A percentile compares a stretch with the other conserved stretches of the same genome.
phyloP scores from a whole-genome alignment of 2,113 vertebrate genomes.

The Corythoichthys haematopterus region DNA sequence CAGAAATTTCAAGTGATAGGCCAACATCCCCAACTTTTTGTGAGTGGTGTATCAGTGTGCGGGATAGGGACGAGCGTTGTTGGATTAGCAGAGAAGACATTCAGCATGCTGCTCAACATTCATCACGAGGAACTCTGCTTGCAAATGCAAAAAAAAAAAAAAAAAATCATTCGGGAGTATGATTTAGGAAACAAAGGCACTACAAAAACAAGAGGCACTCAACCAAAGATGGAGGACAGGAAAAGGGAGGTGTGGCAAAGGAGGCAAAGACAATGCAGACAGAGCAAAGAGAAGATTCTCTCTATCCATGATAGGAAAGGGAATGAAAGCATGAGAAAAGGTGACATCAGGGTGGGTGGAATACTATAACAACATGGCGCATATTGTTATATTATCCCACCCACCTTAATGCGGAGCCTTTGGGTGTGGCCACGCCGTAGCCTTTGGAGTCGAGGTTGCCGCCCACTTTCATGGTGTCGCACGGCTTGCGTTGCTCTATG shows the following conservation, averaged over 20 bases:
- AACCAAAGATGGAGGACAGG: slow-evolving; percentile 43
- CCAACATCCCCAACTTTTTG: not conserved
- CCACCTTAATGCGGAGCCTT: slow-evolving; percentile 99
- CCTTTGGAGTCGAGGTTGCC: slow-evolving; percentile 99
- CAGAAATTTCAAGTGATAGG: not conserved
- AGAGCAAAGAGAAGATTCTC: slow-evolving; percentile 39
- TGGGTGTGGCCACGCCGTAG: slow-evolving; percentile 98
- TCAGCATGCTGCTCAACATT: slow-evolving; percentile 91
- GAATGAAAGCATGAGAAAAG: slow-evolving; percentile 77
- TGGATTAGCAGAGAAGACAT: slow-evolving; percentile 81
- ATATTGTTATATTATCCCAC: slow-evolving; percentile 99
- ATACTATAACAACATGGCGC: slow-evolving; percentile 95
- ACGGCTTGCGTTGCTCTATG: slow-evolving; percentile 99
- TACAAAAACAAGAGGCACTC: slow-evolving; percentile 40
- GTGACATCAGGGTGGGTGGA: slow-evolving; percentile 99
- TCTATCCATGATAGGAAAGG: slow-evolving; percentile 39
- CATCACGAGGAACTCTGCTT: slow-evolving; percentile 81
- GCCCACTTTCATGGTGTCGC: slow-evolving; percentile 99
- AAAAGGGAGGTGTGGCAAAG: not conserved
- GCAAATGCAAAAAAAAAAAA: slow-evolving; percentile 53
- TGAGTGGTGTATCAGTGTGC: slow-evolving; percentile 65
- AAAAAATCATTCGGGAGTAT: slow-evolving; percentile 23
- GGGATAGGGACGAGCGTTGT: slow-evolving; percentile 85
- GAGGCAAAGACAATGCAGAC: not conserved
- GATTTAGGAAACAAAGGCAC: slow-evolving; percentile 40